phyloP scores from a whole-genome alignment of 2,113 vertebrate species.

The Pseudonaja textilis region DNA sequence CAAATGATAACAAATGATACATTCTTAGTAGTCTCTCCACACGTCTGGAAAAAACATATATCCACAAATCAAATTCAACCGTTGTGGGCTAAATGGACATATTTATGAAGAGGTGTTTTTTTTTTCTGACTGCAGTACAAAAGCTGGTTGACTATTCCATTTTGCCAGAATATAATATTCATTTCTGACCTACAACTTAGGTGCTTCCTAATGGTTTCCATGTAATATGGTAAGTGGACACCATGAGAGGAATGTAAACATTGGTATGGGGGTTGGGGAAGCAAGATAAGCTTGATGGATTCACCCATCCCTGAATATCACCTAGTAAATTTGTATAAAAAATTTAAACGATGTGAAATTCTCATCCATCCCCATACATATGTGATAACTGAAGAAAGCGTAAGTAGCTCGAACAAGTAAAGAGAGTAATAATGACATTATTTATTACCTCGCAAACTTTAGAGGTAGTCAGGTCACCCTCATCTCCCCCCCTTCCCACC shows the following conservation, averaged over 20 bases:
- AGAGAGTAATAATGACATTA: not conserved
- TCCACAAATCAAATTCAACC: not conserved
- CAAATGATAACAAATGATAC: not conserved
- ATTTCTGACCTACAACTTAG: not conserved
- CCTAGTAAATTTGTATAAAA: not conserved
- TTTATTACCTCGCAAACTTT: not conserved
- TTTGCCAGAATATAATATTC: not conserved
- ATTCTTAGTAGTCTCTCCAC: not conserved
- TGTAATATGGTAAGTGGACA: not conserved
- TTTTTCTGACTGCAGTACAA: not conserved
- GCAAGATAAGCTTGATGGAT: not conserved
- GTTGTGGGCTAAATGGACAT: not conserved
- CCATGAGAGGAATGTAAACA: not conserved
- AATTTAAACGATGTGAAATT: not conserved
- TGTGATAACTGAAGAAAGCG: not conserved
- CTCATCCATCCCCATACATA: not conserved
- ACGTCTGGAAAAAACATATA: not conserved
- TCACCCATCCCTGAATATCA: not conserved
- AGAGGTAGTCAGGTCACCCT: conserved; percentile 24
- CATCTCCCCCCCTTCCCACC: conserved; percentile 13
- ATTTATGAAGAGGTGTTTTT: not conserved
- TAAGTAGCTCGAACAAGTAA: not conserved
- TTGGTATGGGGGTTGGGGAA: not conserved
- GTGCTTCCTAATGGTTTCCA: not conserved
- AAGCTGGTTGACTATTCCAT: not conserved